Evolutionary conservation across 2,797 vertebrate species (phyloP).

Genomic region (Podargus strigoides): DNA sequence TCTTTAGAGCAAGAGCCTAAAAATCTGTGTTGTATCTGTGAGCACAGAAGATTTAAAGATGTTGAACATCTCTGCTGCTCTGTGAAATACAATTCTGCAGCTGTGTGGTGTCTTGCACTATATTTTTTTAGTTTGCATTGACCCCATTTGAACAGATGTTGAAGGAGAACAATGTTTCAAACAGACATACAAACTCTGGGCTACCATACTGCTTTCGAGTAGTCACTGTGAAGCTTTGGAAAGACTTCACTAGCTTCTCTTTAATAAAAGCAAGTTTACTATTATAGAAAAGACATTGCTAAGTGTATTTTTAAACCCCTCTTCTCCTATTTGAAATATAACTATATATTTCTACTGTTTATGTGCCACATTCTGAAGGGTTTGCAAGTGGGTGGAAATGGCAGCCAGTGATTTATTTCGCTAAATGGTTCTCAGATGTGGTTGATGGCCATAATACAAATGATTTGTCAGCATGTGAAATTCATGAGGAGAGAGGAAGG

Average conservation of each 20-base stretch:
- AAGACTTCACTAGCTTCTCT: neutral
- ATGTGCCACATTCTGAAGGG: neutral
- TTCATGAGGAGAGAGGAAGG: neutral
- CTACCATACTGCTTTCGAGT: neutral
- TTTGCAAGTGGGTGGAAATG: neutral
- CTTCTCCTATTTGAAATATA: neutral
- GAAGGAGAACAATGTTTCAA: neutral
- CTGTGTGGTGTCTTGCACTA: neutral
- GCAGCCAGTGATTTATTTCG: neutral
- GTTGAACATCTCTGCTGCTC: neutral
- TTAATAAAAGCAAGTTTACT: neutral
- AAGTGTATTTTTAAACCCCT: neutral
- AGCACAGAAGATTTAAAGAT: neutral
- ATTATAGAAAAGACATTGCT: neutral
- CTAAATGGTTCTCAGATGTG: neutral
- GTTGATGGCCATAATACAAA: neutral
- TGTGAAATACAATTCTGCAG: neutral
- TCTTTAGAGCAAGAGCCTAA: neutral
- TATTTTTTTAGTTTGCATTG: neutral
- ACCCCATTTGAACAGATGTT: neutral
- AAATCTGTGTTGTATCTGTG: neutral
- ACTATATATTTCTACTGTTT: too few species aligned
- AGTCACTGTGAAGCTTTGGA: neutral
- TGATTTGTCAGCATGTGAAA: neutral
- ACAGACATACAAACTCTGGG: neutral